Base-by-base conservation (phyloP, 1,140 invertebrate species). In the Alviniconcha marisindica region DNA sequence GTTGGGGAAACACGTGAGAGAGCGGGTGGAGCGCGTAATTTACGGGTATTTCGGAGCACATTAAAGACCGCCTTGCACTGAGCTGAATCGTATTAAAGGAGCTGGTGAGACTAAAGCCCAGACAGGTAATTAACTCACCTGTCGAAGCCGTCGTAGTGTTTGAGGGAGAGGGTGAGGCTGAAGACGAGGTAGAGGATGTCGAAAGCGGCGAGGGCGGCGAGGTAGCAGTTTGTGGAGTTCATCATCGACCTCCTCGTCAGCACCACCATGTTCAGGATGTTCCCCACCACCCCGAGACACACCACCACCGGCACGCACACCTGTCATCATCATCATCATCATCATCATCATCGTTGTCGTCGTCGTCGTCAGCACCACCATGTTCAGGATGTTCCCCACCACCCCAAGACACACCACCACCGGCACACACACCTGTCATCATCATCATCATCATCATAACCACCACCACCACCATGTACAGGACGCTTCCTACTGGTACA, bases 231-330 rank as follows among this genome's bases (percentile, higher is more conserved):
- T 66, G 96, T 96, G 71, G 96, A 96, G 82, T 95, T 95, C 77
- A 95, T 93, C 96, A 96, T 96, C 54, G 95, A 94, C 84, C 95
- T 93, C 83, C 96, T 94, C 77, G 96, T 96, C 84, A 96, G 94
- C 81, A 96, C 96, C 28, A 88, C 79, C 80, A 92, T 91, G 76
- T 87, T 92, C 24, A 89, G 74, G 18, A 89, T 48, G 78, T 91
- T 92, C 28, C 91, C 90, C 5, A 86, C 56, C 14, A 91, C 82
- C 14, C 91, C 91, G 28, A 88, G 78, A 0, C 77, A 44, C 2
- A 89, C 88, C 38, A 92, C 85, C 40, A 91, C 42, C 10, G 90
- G 90, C 31, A 89, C 88, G 2, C 88, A 69, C 36, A 91, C 74
- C 21, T 82, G 83, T 74, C 84, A 21, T 76, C 42, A 51, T 80